These are phyloP conservation scores for Trachelus stipa DNA, from an alignment of 2,888 invertebrate genomes.

Conservation along the genomic window DNA sequence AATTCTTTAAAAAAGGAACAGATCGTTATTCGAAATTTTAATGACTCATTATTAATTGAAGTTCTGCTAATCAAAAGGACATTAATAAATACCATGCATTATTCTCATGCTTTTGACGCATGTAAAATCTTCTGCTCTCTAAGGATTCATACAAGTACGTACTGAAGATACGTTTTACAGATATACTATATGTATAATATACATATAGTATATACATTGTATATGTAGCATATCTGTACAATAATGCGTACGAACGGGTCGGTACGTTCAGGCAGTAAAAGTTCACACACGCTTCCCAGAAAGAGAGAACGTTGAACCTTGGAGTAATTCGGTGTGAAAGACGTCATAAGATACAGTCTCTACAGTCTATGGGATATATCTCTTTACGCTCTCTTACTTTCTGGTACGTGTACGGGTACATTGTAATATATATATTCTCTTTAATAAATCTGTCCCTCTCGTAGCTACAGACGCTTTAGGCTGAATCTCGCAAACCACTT, in stretches of 20 bases:
- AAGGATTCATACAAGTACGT: neutral
- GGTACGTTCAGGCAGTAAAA: conserved; percentile 7
- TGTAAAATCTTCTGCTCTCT: neutral
- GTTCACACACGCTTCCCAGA: conserved; percentile 13
- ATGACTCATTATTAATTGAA: neutral
- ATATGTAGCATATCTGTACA: neutral
- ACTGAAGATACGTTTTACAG: neutral
- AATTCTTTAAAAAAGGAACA: neutral
- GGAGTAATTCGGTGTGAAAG: conserved; percentile 8
- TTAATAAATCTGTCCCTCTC: neutral
- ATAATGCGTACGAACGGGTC: neutral
- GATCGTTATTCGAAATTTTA: neutral
- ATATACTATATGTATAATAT: too few species aligned
- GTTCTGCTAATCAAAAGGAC: neutral
- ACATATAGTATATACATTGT: too few species aligned
- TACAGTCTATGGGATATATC: conserved; percentile 4
- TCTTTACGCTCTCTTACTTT: conserved; percentile 17
- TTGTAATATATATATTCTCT: conserved; percentile 9
- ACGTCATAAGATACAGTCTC: conserved; percentile 8
- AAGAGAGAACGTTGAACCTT: conserved; percentile 22
- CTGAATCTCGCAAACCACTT: neutral
- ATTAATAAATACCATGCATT: neutral
- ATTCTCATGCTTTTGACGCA: neutral
- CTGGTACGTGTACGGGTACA: conserved; percentile 8
- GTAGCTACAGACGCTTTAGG: neutral